Conservation (phyloP, 2,888 invertebrate genomes). For the Capitulum mitella region DNA sequence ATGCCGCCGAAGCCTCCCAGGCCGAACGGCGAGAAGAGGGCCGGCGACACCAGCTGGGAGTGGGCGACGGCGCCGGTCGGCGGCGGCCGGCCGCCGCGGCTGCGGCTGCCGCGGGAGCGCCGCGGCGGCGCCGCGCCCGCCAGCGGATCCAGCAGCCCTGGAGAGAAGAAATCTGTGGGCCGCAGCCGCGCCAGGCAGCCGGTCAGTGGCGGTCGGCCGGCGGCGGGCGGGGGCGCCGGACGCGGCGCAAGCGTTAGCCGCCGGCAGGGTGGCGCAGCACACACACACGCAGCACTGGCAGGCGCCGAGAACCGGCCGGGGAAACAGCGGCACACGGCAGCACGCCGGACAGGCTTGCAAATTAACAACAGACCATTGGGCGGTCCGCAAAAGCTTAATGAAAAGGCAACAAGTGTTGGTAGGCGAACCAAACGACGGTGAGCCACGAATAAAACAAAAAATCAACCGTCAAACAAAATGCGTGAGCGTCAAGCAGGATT, state of each 20-base stretch:
- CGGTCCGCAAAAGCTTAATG: no score
- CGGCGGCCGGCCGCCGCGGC: background rate
- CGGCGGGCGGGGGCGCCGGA: conserved; percentile 66
- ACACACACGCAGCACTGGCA: no score
- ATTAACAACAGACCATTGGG: no score
- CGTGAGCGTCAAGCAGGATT: no score
- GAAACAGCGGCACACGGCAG: no score
- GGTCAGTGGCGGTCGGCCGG: conserved; percentile 62
- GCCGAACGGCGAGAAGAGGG: conserved; percentile 24
- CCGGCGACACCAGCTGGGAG: background rate
- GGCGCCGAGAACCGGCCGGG: no score
- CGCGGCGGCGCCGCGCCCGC: background rate
- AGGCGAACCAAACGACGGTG: no score
- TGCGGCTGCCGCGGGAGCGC: background rate
- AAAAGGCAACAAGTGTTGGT: no score
- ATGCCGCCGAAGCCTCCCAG: conserved; percentile 26
- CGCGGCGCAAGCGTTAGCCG: conserved; percentile 42
- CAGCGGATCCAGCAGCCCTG: conserved; percentile 28
- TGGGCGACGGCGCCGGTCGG: background rate
- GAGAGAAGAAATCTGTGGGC: conserved; percentile 1
- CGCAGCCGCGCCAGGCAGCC: conserved; percentile 39
- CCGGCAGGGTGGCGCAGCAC: no score
- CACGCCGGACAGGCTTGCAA: no score
- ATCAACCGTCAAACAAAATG: no score
- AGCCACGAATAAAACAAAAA: no score